Percentiles rank a stretch among this genome's conserved stretches.
These are phyloP conservation scores for Tympanoctomys barrerae DNA, from an alignment of 2,797 vertebrate species.

Conservation along the genomic window DNA sequence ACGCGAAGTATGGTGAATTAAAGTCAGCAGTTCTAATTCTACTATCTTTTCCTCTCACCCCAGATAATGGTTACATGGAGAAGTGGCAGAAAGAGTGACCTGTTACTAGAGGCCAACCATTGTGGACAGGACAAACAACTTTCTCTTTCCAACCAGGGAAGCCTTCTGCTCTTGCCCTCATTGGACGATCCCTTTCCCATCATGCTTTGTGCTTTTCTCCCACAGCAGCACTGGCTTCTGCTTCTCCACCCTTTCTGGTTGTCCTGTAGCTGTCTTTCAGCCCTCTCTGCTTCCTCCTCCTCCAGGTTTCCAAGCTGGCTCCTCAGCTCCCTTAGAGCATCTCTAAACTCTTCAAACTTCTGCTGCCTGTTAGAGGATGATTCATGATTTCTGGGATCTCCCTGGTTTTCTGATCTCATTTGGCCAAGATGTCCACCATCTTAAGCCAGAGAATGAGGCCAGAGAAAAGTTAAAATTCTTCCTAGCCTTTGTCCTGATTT, in stretches of 20 bases:
- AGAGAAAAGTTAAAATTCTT: constrained; percentile 44
- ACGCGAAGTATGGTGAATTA: background rate
- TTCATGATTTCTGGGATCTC: constrained; percentile 50
- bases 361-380: constrained; percentile 9
- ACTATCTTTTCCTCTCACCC: background rate
- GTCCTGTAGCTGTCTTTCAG: background rate
- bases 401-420: constrained; percentile 2
- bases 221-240: background rate
- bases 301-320: background rate
- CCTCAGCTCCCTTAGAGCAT: background rate
- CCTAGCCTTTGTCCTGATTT: background rate
- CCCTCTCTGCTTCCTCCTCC: background rate
- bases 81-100: background rate
- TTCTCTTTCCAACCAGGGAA: background rate
- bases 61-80: background rate
- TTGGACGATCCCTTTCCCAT: background rate
- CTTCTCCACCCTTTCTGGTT: background rate
- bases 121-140: background rate
- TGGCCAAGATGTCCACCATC: background rate
- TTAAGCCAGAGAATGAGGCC: background rate
- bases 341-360: constrained; percentile 12
- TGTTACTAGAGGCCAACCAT: background rate
- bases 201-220: background rate
- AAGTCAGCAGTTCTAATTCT: background rate
- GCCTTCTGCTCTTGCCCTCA: background rate